Conservation (phyloP, 2,113 vertebrate species). For the Labeo catla region DNA sequence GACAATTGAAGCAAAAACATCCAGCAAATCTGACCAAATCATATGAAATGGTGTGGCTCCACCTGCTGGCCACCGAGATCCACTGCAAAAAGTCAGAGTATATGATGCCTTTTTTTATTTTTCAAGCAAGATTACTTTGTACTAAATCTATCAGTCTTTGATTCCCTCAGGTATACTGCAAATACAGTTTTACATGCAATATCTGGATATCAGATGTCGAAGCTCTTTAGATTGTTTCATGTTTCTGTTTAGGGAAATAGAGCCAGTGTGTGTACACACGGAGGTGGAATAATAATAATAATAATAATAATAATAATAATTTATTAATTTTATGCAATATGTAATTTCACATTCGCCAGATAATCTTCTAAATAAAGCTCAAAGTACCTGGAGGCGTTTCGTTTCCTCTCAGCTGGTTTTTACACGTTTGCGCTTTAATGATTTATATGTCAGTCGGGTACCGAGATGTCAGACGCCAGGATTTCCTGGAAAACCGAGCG, state of each 20-base stretch:
- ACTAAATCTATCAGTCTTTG: neutral
- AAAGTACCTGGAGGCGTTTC: neutral
- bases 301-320: neutral
- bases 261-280: constrained; percentile 23
- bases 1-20: constrained; percentile 15
- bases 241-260: constrained; percentile 45
- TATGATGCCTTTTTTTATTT: constrained; percentile 18
- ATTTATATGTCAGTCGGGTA: constrained; percentile 4
- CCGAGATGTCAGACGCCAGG: constrained; percentile 41
- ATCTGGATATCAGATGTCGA: constrained; percentile 50
- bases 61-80: constrained; percentile 21
- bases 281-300: neutral
- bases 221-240: constrained; percentile 28
- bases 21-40: constrained; percentile 25
- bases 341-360: neutral
- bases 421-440: neutral
- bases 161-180: constrained; percentile 62
- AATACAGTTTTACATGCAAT: constrained; percentile 62
- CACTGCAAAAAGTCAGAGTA: constrained; percentile 6
- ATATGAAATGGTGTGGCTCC: neutral
- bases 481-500: constrained; percentile 12
- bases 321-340: constrained; percentile 48
- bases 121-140: constrained; percentile 44
- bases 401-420: neutral
- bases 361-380: constrained; percentile 9